Conservation (phyloP, 2,888 invertebrate genomes). For the Tanytarsus gracilentus region DNA sequence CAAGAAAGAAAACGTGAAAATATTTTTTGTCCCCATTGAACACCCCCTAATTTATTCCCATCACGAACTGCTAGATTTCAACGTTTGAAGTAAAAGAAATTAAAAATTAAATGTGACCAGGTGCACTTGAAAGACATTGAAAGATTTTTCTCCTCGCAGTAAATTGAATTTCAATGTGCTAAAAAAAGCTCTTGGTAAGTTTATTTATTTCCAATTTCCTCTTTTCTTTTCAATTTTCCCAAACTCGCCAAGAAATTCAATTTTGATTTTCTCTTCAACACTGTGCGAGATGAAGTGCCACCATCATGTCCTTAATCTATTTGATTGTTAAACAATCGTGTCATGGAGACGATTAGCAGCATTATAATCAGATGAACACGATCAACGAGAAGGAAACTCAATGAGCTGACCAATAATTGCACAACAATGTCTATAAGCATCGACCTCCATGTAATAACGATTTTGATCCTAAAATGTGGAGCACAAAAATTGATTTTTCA, state of each 20-base stretch:
- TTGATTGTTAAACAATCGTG: neutral
- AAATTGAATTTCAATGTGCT: neutral
- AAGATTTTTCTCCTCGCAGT: neutral
- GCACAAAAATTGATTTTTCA: neutral
- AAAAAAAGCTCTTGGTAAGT: neutral
- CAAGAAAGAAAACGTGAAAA: too few relatives aligned
- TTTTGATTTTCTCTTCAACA: neutral
- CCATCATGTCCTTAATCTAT: neutral
- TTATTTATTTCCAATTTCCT: slow-evolving; percentile 19
- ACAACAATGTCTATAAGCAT: too few relatives aligned
- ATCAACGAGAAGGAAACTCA: slow-evolving; percentile 19
- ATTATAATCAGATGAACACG: neutral
- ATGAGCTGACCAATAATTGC: slow-evolving; percentile 11
- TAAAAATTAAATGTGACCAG: slow-evolving; percentile 7
- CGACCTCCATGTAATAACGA: too few relatives aligned
- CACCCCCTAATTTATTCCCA: too few relatives aligned
- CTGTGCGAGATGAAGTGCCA: neutral
- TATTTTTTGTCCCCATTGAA: too few relatives aligned
- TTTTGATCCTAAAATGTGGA: too few relatives aligned
- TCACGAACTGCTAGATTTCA: neutral
- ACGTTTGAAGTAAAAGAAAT: neutral
- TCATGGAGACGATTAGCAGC: neutral
- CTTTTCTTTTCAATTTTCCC: neutral
- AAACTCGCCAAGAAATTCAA: neutral
- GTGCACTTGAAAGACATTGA: neutral